Evolutionary conservation across 2,888 invertebrate genomes (phyloP), one percentile per base, ranked within the genome.

Genomic region (Plusia festucae): DNA sequence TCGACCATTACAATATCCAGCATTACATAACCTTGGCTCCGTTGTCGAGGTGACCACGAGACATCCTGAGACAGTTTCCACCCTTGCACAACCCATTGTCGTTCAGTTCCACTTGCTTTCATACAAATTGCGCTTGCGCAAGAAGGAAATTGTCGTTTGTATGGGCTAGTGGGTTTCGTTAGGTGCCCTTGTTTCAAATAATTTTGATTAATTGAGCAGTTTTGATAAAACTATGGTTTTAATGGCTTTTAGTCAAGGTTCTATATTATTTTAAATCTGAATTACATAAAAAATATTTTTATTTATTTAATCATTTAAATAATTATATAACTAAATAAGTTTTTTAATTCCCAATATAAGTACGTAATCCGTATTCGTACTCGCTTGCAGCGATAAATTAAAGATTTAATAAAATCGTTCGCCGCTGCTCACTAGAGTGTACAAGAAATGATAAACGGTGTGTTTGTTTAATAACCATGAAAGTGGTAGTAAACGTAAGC

Each of bases 41-140:
- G 59, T 70, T 70, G 71, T 71, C 62, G 64, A 65, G 66, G 64
- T 64, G 73, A 65, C 73, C 66, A 66, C 63, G 69, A 76, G 83
- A 80, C 85, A 89, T 92, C 91, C 92, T 91, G 90, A 81, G 87
- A 83, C 87, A 82, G 81, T 88, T 51, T 85, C 84, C 84, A 85
- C 83, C 85, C 84, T 90, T 90, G 88, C 91, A 85, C 89, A 88
- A 89, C 65, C 88, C 82, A 92, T 92, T 93, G 91, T 90, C 84
- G 85, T 87, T 90, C 85, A 88, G 92, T 92, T 91, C 91, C 90
- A 93, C 88, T 93, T 88, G 88, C 87, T 75, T 82, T 88, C 86
- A 87, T 86, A 86, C 87, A 82, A 86, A 85, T 88, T 85, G 84
- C 81, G 68, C 74, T 88, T 85, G 82, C 82, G 78, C 74, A 68